These are phyloP conservation scores for Scrobipalpa atriplicella DNA, from an alignment of 2,888 invertebrate species.

Conservation along the genomic window DNA sequence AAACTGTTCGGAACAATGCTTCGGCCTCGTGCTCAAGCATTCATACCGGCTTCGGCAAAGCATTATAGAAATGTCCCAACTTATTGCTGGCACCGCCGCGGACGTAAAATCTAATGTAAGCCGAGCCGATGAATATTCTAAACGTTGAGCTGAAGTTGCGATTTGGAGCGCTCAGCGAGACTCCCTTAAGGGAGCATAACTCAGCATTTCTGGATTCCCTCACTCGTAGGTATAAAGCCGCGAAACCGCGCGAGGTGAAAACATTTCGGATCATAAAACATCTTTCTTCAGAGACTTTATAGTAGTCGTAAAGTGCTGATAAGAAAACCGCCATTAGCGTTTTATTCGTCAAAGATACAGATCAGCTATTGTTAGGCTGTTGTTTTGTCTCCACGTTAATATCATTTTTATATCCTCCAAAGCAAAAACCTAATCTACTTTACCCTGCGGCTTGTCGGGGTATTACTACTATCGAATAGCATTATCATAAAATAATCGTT, in stretches of 20 bases:
- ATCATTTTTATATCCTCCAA: constrained; percentile 31
- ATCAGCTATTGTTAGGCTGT: constrained; percentile 39
- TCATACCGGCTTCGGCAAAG: constrained; percentile 59
- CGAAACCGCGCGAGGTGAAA: constrained; percentile 22
- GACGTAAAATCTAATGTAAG: constrained; percentile 66
- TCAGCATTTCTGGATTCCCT: constrained; percentile 44
- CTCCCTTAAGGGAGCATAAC: constrained; percentile 40
- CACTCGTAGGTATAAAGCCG: constrained; percentile 18
- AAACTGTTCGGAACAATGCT: constrained; percentile 74
- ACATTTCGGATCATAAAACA: constrained; percentile 30
- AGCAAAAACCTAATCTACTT: constrained; percentile 22
- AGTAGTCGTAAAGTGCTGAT: constrained; percentile 34
- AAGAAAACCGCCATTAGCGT: constrained; percentile 39
- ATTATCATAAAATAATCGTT: constrained; percentile 24
- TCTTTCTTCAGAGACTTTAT: constrained; percentile 31
- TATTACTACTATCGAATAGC: constrained; percentile 22
- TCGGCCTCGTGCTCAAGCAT: constrained; percentile 54
- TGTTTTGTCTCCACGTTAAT: constrained; percentile 34
- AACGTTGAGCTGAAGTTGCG: constrained; percentile 47
- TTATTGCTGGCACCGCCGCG: constrained; percentile 60
- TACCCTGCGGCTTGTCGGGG: not conserved
- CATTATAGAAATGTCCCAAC: constrained; percentile 59
- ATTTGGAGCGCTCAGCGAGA: constrained; percentile 45
- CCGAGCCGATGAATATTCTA: constrained; percentile 66
- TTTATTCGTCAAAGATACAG: constrained; percentile 41